Percentiles rank a stretch among this genome's conserved stretches.
Conservation (phyloP, 2,113 vertebrate genomes). For the Cichladusa arquata region DNA sequence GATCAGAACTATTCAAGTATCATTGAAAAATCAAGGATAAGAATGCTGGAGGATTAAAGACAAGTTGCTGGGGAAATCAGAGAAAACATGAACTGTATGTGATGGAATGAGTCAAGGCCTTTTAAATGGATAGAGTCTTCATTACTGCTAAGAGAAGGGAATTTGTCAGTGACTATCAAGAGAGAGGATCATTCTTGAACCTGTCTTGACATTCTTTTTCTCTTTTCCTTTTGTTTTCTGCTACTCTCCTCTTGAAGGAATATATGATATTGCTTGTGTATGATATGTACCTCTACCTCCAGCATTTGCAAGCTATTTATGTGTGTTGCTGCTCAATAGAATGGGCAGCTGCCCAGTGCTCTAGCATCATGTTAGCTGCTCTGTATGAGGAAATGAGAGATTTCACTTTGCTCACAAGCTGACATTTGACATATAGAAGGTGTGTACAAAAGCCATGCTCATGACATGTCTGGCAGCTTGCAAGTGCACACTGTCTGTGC, state of each 20-base stretch:
- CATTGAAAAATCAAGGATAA: conserved; percentile 4
- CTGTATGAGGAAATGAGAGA: background rate
- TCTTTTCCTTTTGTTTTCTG: background rate
- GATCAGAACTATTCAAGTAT: conserved; percentile 20
- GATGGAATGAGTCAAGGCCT: background rate
- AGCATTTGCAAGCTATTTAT: background rate
- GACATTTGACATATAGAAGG: background rate
- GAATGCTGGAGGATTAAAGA: background rate
- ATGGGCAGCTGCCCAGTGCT: background rate
- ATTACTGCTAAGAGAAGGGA: background rate
- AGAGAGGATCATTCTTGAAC: background rate
- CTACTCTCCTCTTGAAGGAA: background rate
- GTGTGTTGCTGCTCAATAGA: background rate
- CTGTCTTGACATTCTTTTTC: background rate
- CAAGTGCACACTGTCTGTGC: background rate
- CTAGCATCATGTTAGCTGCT: background rate
- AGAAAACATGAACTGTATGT: background rate
- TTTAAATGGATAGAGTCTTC: background rate
- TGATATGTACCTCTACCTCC: background rate
- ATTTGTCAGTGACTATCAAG: background rate
- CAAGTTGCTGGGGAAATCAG: background rate
- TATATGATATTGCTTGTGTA: background rate
- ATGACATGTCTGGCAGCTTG: background rate
- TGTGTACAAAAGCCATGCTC: background rate
- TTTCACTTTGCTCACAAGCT: background rate